These are phyloP conservation scores for Eumaeus atala DNA, from an alignment of 1,140 invertebrate species.

Conservation along the genomic window DNA sequence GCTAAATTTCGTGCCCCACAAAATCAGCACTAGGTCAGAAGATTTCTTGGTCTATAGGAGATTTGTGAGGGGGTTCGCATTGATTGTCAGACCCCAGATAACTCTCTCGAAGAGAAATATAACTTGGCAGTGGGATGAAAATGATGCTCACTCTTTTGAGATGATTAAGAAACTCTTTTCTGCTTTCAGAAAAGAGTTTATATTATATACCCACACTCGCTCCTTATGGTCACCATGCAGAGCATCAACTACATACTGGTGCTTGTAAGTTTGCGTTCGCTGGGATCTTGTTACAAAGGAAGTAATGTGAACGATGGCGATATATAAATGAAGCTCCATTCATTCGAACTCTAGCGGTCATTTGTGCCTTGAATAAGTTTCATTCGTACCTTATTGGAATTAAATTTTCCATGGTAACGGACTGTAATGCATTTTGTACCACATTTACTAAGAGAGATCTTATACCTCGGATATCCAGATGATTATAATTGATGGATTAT, in stretches of 20 bases:
- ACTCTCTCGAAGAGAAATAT: slow-evolving; percentile 17
- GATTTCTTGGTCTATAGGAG: slow-evolving; percentile 16
- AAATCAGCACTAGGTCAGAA: not conserved
- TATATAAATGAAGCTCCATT: not conserved
- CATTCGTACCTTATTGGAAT: too few relatives aligned
- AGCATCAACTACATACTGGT: not conserved
- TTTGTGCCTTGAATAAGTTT: too few relatives aligned
- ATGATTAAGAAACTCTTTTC: too few relatives aligned
- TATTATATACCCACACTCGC: not conserved
- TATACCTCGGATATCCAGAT: too few relatives aligned
- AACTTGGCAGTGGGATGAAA: slow-evolving; percentile 10
- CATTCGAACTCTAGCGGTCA: too few relatives aligned
- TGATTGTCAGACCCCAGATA: slow-evolving; percentile 15
- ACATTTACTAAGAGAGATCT: too few relatives aligned
- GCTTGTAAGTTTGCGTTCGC: not conserved
- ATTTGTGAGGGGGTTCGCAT: slow-evolving; percentile 19
- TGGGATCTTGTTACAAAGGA: not conserved
- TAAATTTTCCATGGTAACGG: too few relatives aligned
- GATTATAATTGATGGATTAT: too few relatives aligned
- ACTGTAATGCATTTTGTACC: too few relatives aligned
- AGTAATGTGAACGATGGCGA: too few relatives aligned
- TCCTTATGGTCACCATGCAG: not conserved
- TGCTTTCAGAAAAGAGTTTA: too few relatives aligned
- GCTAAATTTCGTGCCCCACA: slow-evolving; percentile 1
- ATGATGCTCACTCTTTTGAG: too few relatives aligned